A percentile compares a stretch with the other conserved stretches of the same genome.
Evolutionary conservation across 1,140 invertebrate species (phyloP).

Genomic region (Drosophila subobscura): DNA sequence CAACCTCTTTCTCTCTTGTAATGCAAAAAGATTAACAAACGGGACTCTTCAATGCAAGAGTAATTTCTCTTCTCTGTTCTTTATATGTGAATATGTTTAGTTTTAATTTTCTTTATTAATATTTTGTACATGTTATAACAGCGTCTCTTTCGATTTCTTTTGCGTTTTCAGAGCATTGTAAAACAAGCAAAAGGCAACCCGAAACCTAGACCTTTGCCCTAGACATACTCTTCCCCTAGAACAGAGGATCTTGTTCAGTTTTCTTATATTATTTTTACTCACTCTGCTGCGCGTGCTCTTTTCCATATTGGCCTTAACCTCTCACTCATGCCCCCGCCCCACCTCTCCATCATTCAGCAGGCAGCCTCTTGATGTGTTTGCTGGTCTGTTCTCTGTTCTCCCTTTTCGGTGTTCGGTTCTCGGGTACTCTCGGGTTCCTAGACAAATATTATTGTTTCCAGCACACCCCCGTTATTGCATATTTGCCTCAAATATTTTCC

Average conservation of each 20-base stretch:
- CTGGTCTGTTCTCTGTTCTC: slow-evolving; percentile 22
- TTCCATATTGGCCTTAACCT: slow-evolving; percentile 38
- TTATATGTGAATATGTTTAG: too few species aligned
- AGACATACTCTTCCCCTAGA: slow-evolving; percentile 29
- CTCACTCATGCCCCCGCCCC: slow-evolving; percentile 23
- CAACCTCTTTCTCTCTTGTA: too few species aligned
- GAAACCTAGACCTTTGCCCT: slow-evolving; percentile 52
- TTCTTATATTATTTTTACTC: slow-evolving; percentile 29
- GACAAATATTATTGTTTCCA: slow-evolving; percentile 82
- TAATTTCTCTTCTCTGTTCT: too few species aligned
- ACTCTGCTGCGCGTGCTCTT: slow-evolving; percentile 59
- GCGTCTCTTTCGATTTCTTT: not conserved
- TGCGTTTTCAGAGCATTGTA: slow-evolving; percentile 58
- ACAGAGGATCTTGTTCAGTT: slow-evolving; percentile 26
- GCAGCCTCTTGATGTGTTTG: slow-evolving; percentile 28
- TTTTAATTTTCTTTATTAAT: too few species aligned
- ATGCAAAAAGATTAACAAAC: too few species aligned
- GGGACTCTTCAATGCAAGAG: too few species aligned
- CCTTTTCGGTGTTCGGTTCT: slow-evolving; percentile 20
- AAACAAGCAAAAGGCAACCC: slow-evolving; percentile 23
- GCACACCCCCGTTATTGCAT: slow-evolving; percentile 76
- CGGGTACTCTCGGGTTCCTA: slow-evolving; percentile 59
- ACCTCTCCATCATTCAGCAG: slow-evolving; percentile 16
- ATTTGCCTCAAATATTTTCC: slow-evolving; percentile 79
- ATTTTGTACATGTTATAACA: not conserved